Percentiles rank a stretch among this genome's conserved stretches.
Conservation (phyloP, 2,113 vertebrate genomes). For the Pseudopodoces humilis region DNA sequence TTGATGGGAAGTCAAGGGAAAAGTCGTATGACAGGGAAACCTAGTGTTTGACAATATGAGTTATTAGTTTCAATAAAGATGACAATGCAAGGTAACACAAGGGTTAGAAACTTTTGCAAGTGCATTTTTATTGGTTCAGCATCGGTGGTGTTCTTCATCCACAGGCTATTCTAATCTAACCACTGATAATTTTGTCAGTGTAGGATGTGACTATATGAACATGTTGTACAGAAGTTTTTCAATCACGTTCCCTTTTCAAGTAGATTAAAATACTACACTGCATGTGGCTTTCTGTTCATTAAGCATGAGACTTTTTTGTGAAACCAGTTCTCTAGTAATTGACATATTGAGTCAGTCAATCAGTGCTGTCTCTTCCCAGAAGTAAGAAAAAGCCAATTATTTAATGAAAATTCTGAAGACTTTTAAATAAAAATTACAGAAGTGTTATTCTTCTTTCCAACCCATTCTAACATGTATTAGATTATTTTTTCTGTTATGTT, state of each 20-base stretch:
- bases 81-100: not conserved
- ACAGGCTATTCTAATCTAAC: not conserved
- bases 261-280: not conserved
- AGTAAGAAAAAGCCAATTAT: not conserved
- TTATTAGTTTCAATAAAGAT: not conserved
- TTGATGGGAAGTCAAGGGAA: constrained; percentile 10
- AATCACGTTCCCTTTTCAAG: not conserved
- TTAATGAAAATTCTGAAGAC: not conserved
- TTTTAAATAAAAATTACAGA: not conserved
- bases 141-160: not conserved
- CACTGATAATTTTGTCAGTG: not conserved
- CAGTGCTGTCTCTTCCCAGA: not conserved
- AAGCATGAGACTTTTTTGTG: not conserved
- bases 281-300: not conserved
- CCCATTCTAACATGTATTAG: not conserved
- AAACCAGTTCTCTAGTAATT: not conserved
- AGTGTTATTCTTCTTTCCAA: not conserved
- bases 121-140: not conserved
- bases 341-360: not conserved
- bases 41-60: not conserved
- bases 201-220: not conserved
- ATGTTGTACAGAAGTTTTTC: not conserved
- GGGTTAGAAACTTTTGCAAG: not conserved
- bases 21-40: not conserved
- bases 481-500: not conserved